Conservation (phyloP, 2,797 vertebrate genomes). For the Bryconaethiops microstoma region DNA sequence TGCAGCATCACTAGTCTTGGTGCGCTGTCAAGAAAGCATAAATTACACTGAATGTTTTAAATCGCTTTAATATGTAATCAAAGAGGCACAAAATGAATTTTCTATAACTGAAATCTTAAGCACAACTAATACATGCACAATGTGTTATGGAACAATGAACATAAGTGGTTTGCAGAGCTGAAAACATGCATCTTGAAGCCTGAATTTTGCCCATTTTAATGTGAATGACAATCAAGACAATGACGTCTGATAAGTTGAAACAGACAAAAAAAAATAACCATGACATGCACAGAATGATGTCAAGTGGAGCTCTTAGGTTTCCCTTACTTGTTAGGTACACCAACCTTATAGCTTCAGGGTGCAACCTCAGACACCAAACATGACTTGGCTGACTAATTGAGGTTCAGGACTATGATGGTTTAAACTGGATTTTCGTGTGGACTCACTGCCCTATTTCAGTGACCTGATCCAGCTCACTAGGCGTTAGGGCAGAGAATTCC, state of each 20-base stretch:
- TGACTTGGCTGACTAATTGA: background rate
- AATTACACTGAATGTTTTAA: background rate
- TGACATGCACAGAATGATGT: no score
- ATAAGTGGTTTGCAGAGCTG: background rate
- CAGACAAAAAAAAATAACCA: no score
- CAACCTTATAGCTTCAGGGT: background rate
- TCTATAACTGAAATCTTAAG: background rate
- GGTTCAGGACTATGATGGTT: background rate
- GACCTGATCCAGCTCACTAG: no score
- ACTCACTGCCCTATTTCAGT: no score
- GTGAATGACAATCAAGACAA: no score
- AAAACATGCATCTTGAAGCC: background rate
- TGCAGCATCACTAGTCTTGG: constrained; percentile 69
- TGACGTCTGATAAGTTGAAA: no score
- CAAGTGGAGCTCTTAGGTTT: background rate
- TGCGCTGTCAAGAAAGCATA: constrained; percentile 39
- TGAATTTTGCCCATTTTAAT: no score
- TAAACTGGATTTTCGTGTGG: background rate
- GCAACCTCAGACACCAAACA: background rate
- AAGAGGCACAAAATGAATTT: background rate
- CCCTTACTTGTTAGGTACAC: background rate
- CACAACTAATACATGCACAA: background rate
- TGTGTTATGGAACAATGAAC: background rate
- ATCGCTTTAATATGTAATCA: background rate
- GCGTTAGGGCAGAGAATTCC: no score